phyloP scores from a whole-genome alignment of 2,113 vertebrate species.

The Motacilla alba region DNA sequence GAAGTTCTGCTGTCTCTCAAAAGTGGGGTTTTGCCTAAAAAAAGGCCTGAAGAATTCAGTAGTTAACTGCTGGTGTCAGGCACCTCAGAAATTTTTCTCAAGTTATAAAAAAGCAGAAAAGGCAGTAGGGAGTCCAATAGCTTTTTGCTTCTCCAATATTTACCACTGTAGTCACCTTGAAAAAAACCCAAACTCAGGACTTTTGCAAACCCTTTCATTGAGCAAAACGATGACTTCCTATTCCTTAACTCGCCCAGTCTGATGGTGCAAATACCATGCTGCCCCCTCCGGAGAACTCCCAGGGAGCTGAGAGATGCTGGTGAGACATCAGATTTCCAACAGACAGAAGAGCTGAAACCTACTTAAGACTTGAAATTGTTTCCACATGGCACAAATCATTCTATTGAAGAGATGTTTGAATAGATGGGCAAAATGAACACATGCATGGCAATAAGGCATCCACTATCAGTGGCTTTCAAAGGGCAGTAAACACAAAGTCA shows the following conservation, averaged over 20 bases:
- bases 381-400: rapidly evolving
- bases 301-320: neutral
- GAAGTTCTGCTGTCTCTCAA: neutral
- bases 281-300: neutral
- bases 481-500: neutral
- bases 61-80: neutral
- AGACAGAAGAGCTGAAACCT: neutral
- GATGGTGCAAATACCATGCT: neutral
- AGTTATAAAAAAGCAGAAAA: neutral
- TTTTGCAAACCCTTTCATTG: neutral
- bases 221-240: neutral
- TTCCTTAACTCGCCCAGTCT: neutral
- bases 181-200: neutral
- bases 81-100: neutral
- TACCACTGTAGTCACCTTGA: neutral
- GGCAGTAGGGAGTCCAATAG: neutral
- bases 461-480: neutral
- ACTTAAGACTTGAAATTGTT: neutral
- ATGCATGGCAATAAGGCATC: neutral
- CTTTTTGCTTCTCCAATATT: neutral
- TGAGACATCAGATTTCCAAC: neutral
- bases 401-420: neutral
- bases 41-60: neutral
- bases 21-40: neutral
- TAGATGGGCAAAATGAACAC: neutral